Evolutionary conservation across 2,888 invertebrate genomes (phyloP), one percentile per base, ranked within the genome.

Genomic region (Venustoraphidia nigricollis): DNA sequence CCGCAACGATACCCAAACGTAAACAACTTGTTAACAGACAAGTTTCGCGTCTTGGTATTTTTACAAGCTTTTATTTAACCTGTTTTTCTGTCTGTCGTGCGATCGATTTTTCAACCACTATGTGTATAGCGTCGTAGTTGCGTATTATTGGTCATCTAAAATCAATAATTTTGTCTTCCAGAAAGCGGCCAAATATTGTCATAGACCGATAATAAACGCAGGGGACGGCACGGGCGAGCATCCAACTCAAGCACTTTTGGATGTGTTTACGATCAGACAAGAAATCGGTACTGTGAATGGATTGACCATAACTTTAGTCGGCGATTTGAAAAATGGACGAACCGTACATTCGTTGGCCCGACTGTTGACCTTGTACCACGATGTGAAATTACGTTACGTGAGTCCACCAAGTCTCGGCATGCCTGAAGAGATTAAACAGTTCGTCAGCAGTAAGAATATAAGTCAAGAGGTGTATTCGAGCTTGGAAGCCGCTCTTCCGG

Each of bases 261-360:
- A 99, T 62, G 81, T 97, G 4, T 99, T 96, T 62, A 97, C 98
- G 6, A 98, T 99, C 58, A 77, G 97, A 53, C 95, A 98, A 69
- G 97, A 98, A 72, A 92, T 98, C 52, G 97, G 97, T 56, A 98
- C 97, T 0, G 96, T 98, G 0, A 97, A 98, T 63, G 93, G 93
- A 0, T 73, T 98, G 9, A 95, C 91, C 0, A 93, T 98, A 46
- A 97, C 97, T 1, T 84, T 98, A 83, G 96, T 97, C 14, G 98
- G 98, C 6, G 98, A 99, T 67, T 71, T 99, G 56, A 95, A 93
- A 65, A 89, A 99, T 66, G 97, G 98, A 1, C 78, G 98, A 37
- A 98, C 98, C 2, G 98, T 98, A 0, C 98, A 99, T 68, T 98
- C 97, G 0, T 70, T 98, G 50, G 96, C 96, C 6, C 80, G 90